These are phyloP conservation scores for Aphelocoma californica DNA, from an alignment of 2,797 vertebrate genomes.

Conservation along the genomic window DNA sequence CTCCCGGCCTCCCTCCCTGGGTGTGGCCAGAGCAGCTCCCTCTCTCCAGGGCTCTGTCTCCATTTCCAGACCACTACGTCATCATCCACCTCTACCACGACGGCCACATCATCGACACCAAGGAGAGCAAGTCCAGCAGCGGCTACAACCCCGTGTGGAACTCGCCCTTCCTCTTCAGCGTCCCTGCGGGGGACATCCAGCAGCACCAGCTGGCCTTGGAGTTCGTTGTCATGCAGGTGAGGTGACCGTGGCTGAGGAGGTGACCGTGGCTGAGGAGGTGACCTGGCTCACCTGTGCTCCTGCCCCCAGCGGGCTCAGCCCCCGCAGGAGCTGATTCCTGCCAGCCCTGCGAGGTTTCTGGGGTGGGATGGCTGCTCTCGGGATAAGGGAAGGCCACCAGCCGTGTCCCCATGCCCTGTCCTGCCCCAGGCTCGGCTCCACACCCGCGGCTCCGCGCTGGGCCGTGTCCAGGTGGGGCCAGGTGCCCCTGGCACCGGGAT, in stretches of 20 bases:
- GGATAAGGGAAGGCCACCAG: neutral
- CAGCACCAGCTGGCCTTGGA: neutral
- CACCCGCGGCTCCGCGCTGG: slow-evolving; percentile 75
- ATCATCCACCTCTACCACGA: neutral
- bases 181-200: neutral
- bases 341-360: fast-evolving
- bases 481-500: slow-evolving; percentile 58
- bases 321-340: neutral
- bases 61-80: neutral
- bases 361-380: neutral
- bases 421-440: slow-evolving; percentile 76
- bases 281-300: neutral
- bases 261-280: neutral
- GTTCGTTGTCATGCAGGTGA: neutral
- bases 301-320: neutral
- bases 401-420: neutral
- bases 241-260: neutral
- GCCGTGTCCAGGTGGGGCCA: slow-evolving; percentile 74
- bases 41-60: neutral
- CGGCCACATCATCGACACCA: neutral
- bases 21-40: neutral
- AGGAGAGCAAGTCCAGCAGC: neutral
- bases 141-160: neutral
- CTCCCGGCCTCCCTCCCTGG: neutral
- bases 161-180: neutral